Base-by-base conservation (phyloP, 2,113 vertebrate species). In the Lynx canadensis region DNA sequence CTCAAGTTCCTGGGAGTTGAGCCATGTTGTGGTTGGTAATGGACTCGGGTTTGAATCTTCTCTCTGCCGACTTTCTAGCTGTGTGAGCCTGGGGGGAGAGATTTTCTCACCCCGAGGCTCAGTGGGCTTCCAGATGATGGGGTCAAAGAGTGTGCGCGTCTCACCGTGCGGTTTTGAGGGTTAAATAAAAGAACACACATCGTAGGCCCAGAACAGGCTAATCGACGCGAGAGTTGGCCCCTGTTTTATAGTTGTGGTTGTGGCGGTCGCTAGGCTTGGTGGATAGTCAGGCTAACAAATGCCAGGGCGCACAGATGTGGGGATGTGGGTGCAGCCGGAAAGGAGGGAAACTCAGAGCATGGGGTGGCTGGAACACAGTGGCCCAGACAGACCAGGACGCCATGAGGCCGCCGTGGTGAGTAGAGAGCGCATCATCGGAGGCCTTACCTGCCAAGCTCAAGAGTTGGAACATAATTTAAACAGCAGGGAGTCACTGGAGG, bases 161-260 rank as follows among this genome's bases (percentile, higher is more conserved):
- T 45, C 16, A 2, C 3, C 0, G 7, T 45, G 57, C 5, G 55
- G 66, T 31, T 82, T 27, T 5, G 31, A 73, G 79, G 19, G 27
- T 36, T n/a, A 19, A 13, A 21, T 23, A 9, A 60, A 88, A 31
- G 33, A 7, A 33, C 0, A 23, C 2, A 0, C 3, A 0, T 0
- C 0, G 6, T 3, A 4, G 1, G 41, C 23, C 7, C 4, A 10
- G 11, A 36, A 4, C 0, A 14, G 41, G 50, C 69, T 27, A 1
- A 1, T 11, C 5, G 0, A 4, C 11, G 0, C 0, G 81, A 27
- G 12, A 3, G 23, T 1, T 7, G 50, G 25, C 31, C 65, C 4
- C 45, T 38, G 0, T 36, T 19, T 7, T 16, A 14, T 3, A 18
- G 33, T 12, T 29, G 11, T 74, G 78, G 18, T 0, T 68, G n/a